phyloP scores from a whole-genome alignment of 2,797 vertebrate species.

The Mormyrus proboscirostris region DNA sequence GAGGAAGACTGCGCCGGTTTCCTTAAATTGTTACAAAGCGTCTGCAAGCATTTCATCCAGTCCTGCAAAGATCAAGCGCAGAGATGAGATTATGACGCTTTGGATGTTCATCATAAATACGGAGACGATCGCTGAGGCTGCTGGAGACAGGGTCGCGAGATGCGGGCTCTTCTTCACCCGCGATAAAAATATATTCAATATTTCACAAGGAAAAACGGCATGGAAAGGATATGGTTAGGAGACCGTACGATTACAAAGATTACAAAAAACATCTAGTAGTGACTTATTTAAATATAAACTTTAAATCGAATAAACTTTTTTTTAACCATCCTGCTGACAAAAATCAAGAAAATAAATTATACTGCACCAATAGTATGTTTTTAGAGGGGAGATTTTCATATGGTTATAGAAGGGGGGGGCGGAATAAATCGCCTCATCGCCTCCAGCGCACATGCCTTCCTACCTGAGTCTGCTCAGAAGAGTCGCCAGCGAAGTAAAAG shows the following conservation, averaged over 20 bases:
- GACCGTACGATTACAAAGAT: background rate
- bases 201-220: background rate
- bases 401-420: background rate
- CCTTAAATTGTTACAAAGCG: conserved; percentile 88
- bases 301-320: background rate
- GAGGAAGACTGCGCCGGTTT: conserved; percentile 83
- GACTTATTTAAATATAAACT: background rate
- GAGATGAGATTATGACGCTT: background rate
- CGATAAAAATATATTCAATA: background rate
- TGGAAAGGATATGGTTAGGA: background rate
- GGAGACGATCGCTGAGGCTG: background rate
- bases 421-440: background rate
- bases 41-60: conserved; percentile 98
- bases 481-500: conserved; percentile 96
- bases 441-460: conserved; percentile 21
- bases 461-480: conserved; percentile 91
- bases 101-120: background rate
- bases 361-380: background rate
- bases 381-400: background rate
- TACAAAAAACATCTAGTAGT: background rate
- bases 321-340: background rate
- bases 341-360: background rate
- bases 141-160: background rate
- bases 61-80: conserved; percentile 61
- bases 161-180: background rate